Conservation (phyloP, 2,113 vertebrate species). For the Antechinus stuartii region DNA sequence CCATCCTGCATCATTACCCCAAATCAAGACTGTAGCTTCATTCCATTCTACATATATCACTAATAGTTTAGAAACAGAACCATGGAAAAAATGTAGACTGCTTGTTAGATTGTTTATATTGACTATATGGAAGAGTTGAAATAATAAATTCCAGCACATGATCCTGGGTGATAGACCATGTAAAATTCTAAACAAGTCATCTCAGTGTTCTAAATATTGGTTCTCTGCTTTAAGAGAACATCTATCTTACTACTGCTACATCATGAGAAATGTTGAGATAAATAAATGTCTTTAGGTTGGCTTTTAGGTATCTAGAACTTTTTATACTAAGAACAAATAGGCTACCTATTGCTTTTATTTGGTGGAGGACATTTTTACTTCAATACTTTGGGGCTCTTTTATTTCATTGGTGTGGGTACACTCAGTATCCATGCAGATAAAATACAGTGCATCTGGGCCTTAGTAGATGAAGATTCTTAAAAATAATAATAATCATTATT, state of each 20-base stretch:
- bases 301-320: neutral
- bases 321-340: neutral
- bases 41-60: constrained; percentile 62
- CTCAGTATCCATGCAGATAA: neutral
- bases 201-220: constrained; percentile 39
- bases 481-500: neutral
- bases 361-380: constrained; percentile 31
- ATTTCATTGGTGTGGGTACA: neutral
- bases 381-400: neutral
- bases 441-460: neutral
- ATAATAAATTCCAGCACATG: constrained; percentile 59
- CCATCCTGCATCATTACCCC: neutral
- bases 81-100: constrained; percentile 60
- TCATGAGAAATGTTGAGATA: neutral
- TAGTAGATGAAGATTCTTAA: neutral
- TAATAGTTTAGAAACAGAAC: constrained; percentile 56
- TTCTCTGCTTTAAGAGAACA: constrained; percentile 35
- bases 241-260: neutral
- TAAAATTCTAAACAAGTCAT: constrained; percentile 60
- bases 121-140: constrained; percentile 46
- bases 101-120: constrained; percentile 51
- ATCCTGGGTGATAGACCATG: constrained; percentile 34
- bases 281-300: neutral
- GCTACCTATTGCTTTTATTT: constrained; percentile 31
- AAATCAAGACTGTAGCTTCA: constrained; percentile 49